These are phyloP conservation scores for Chloebia gouldiae DNA, from an alignment of 2,113 vertebrate species.

Conservation along the genomic window DNA sequence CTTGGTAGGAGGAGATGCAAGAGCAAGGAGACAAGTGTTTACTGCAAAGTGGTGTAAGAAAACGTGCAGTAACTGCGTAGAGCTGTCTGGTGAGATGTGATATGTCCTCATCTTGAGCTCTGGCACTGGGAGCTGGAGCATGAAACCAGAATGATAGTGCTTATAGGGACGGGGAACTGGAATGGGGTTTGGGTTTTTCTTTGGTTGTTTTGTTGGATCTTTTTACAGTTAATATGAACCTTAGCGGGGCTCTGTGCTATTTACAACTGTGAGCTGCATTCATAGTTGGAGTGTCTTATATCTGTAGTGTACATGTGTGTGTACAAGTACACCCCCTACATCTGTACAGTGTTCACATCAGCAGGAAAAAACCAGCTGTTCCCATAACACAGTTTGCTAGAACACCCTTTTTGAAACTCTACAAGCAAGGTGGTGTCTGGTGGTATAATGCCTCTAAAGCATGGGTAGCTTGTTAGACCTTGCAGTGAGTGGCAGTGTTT, in stretches of 20 bases:
- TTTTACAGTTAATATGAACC: not conserved
- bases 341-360: not conserved
- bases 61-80: not conserved
- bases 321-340: not conserved
- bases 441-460: not conserved
- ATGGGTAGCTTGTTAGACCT: fast-evolving
- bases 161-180: not conserved
- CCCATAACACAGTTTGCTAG: not conserved
- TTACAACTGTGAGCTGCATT: not conserved
- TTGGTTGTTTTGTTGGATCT: not conserved
- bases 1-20: not conserved
- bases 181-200: not conserved
- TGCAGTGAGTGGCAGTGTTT: not conserved
- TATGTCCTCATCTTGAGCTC: not conserved
- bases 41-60: not conserved
- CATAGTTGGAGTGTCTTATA: fast-evolving
- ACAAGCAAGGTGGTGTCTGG: not conserved
- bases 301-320: fast-evolving
- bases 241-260: not conserved
- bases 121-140: not conserved
- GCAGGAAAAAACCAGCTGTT: not conserved
- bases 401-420: not conserved
- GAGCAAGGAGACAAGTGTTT: not conserved
- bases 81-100: not conserved
- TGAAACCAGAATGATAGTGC: not conserved